A percentile compares a stretch with the other conserved stretches of the same genome.
Evolutionary conservation across 1,140 invertebrate species (phyloP).

Genomic region (Heliothis virescens): DNA sequence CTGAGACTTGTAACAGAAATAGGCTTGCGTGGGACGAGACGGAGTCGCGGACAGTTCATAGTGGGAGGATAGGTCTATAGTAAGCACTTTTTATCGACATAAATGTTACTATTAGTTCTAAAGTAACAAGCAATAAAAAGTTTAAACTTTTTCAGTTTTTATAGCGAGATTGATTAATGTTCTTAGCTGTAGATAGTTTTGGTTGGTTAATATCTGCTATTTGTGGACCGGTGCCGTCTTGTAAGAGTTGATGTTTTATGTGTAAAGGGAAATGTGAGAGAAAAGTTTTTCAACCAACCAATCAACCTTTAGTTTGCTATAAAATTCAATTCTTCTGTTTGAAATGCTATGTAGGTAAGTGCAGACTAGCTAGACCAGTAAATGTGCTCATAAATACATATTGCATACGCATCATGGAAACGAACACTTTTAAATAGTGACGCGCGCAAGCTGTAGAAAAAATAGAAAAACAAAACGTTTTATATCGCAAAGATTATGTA

Average conservation of each 20-base stretch:
- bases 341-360: not conserved
- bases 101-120: not conserved
- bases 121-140: not conserved
- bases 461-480: slow-evolving; percentile 25
- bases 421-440: slow-evolving; percentile 1
- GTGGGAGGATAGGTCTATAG: not conserved
- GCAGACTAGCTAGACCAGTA: slow-evolving; percentile 5
- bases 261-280: no score
- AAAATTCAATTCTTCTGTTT: not conserved
- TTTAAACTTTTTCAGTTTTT: not conserved
- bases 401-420: slow-evolving; percentile 5
- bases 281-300: no score
- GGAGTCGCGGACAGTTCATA: not conserved
- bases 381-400: slow-evolving; percentile 11
- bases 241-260: no score
- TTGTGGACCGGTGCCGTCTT: no score
- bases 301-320: not conserved
- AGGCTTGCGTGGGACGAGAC: slow-evolving; percentile 4
- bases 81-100: slow-evolving; percentile 16
- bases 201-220: no score
- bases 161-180: not conserved
- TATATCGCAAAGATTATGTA: slow-evolving; percentile 18
- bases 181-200: no score
- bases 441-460: slow-evolving; percentile 18
- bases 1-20: slow-evolving; percentile 19